Evolutionary conservation across 2,888 invertebrate genomes (phyloP), one percentile per base, ranked within the genome.

Genomic region (Nebria brevicollis): DNA sequence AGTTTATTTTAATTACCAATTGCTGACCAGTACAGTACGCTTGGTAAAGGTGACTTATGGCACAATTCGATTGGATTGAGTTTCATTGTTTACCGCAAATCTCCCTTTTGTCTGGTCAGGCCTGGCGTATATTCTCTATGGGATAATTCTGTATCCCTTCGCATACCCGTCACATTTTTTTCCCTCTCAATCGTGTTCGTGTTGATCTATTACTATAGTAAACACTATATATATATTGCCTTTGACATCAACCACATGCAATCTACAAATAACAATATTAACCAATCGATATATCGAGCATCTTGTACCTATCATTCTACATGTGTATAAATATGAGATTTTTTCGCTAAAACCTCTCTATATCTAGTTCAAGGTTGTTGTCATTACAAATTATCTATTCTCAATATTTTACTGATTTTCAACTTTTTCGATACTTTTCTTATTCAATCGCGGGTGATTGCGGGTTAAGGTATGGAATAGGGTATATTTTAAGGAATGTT

Each of bases 1-100:
- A 54, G 54, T 54, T 54, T 54, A 54, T 54, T 54, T 54, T 54
- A 54, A 54, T 54, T 54, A 54, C 54, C 54, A 54, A 54, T 54
- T 54, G 54, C 11, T 54, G 54, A 54, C 54, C 54, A 54, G 54
- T 54, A 54, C 54, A 54, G 54, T 54, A 54, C 54, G 54, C 54
- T 54, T 54, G 54, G 54, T 13, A 54, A 54, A 54, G 54, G 54
- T 54, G 54, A 54, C 54, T 54, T 54, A 54, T 54, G 54, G 54
- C 54, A 54, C 54, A 54, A 54, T 54, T 54, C 54, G 54, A 54
- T 54, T 54, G 54, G 54, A 54, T 54, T 54, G 54, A 54, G 54
- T 54, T 54, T 54, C 54, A 54, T 54, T 54, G 54, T 54, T 54
- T 54, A 13, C 54, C 54, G 54, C 54, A 54, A 54, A 11, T 8